Evolutionary conservation across 2,113 vertebrate genomes (phyloP).

Genomic region (Paradoxurus hermaphroditus): DNA sequence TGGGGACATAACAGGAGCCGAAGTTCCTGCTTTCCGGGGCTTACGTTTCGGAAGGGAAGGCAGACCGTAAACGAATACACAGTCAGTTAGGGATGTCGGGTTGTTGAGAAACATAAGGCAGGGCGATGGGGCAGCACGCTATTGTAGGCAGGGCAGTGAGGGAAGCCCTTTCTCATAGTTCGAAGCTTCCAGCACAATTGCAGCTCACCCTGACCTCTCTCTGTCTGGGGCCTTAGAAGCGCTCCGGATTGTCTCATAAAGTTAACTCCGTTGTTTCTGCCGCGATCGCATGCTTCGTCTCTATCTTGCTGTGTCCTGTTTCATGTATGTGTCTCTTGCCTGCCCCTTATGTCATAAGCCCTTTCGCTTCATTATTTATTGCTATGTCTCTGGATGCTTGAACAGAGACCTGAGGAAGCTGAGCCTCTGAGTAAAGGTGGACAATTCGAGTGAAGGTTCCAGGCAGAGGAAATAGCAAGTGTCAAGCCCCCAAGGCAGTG

Average conservation of each 20-base stretch:
- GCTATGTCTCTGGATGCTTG: not conserved
- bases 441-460: not conserved
- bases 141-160: not conserved
- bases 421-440: not conserved
- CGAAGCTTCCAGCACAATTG: not conserved
- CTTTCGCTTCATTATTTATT: not conserved
- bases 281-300: not conserved
- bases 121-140: accelerated
- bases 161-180: not conserved
- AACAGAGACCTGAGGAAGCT: not conserved
- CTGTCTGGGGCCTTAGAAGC: not conserved
- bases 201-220: not conserved
- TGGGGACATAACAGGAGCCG: not conserved
- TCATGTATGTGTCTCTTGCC: not conserved
- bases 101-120: not conserved
- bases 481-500: not conserved
- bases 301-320: not conserved
- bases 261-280: not conserved
- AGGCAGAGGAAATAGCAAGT: not conserved
- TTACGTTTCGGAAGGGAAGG: not conserved
- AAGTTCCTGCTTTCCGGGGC: not conserved
- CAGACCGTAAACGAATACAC: not conserved
- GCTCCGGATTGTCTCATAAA: not conserved
- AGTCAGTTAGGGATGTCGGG: accelerated
- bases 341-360: not conserved